Percentiles rank a stretch among this genome's conserved stretches.
Conservation (phyloP, 2,113 vertebrate genomes). For the Melanocharis versteri region DNA sequence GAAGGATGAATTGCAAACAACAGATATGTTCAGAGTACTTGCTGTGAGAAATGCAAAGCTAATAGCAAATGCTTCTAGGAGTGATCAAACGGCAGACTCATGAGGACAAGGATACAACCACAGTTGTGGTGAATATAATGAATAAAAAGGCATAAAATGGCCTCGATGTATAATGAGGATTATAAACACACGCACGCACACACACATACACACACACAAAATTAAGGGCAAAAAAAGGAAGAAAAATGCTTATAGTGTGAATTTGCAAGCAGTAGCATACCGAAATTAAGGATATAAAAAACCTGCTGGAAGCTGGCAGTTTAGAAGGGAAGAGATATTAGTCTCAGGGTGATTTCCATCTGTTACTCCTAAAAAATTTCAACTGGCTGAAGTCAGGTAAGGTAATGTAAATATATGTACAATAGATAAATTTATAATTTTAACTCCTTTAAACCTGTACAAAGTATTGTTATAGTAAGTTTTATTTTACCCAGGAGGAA, state of each 20-base stretch:
- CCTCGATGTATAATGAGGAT: not conserved
- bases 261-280: not conserved
- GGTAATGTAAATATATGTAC: not conserved
- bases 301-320: not conserved
- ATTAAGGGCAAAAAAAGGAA: not conserved
- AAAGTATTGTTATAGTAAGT: not conserved
- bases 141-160: not conserved
- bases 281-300: constrained; percentile 21
- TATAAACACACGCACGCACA: not conserved
- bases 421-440: not conserved
- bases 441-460: not conserved
- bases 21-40: not conserved
- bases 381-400: not conserved
- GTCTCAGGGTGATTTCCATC: constrained; percentile 37
- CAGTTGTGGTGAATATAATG: not conserved
- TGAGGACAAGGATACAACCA: not conserved
- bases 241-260: not conserved
- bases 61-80: not conserved
- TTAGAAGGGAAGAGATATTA: constrained; percentile 19
- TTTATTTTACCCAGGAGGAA: not conserved
- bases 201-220: not conserved
- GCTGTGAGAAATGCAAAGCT: not conserved
- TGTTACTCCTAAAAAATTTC: constrained; percentile 12
- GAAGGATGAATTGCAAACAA: not conserved
- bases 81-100: not conserved